These are phyloP conservation scores for Drosophila lowei DNA, from an alignment of 1,140 invertebrate species.

Conservation along the genomic window DNA sequence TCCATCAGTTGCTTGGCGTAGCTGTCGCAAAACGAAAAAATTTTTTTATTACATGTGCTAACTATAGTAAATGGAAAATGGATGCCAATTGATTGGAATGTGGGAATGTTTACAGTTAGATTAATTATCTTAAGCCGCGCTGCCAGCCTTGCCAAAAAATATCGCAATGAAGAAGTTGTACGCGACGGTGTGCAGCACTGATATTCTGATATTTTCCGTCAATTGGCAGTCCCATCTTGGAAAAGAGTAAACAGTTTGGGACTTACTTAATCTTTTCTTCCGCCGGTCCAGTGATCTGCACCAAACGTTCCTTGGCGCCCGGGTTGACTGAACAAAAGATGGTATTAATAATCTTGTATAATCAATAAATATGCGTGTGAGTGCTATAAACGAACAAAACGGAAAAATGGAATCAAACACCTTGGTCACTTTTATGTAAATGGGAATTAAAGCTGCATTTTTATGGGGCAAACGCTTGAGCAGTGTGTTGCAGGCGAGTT, in stretches of 20 bases:
- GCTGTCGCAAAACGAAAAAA: constrained; percentile 83
- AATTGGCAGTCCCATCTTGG: not conserved
- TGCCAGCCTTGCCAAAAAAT: not conserved
- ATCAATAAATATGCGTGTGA: not conserved
- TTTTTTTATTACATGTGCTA: not conserved
- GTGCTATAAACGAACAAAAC: not conserved
- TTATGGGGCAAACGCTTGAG: constrained; percentile 1
- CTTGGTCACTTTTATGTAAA: not conserved
- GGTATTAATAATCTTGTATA: not conserved
- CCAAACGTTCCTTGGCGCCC: constrained; percentile 94
- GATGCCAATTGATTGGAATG: not conserved
- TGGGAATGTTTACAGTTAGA: constrained; percentile 11
- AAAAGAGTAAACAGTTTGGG: not conserved
- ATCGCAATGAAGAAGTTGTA: too few species aligned
- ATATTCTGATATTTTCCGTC: not conserved
- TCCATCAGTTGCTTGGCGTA: constrained; percentile 95
- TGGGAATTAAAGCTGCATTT: not conserved
- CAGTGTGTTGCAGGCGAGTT: not conserved
- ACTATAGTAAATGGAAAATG: not conserved
- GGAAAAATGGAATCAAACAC: constrained; percentile 8
- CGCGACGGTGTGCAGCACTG: too few species aligned
- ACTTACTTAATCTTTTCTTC: constrained; percentile 96
- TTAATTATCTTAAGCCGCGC: not conserved
- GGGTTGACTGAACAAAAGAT: constrained; percentile 88
- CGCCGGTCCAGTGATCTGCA: constrained; percentile 95